These are phyloP conservation scores for Halcyon chelicuti DNA, from an alignment of 2,797 vertebrate genomes.

Conservation along the genomic window DNA sequence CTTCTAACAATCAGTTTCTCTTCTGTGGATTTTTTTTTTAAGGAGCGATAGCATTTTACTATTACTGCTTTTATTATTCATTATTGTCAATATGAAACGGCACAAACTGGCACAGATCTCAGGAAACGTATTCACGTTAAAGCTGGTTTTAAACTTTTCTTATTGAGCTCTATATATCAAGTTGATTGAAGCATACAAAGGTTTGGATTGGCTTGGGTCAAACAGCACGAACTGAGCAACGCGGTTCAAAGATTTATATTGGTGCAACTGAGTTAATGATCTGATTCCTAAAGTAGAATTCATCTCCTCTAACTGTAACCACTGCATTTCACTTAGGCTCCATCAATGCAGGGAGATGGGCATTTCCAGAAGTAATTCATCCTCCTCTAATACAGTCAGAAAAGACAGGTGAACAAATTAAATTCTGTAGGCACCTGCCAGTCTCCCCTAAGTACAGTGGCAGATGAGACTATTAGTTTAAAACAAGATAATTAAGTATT, in stretches of 20 bases:
- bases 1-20: not conserved
- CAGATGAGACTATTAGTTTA: not conserved
- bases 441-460: not conserved
- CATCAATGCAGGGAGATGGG: not conserved
- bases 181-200: not conserved
- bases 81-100: not conserved
- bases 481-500: not conserved
- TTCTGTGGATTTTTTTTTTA: not conserved
- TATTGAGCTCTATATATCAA: not conserved
- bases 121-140: not conserved
- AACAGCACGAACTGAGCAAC: not conserved
- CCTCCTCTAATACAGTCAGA: not conserved
- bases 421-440: rapidly evolving
- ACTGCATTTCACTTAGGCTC: not conserved
- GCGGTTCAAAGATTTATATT: not conserved
- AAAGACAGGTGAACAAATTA: not conserved
- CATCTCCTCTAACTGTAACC: not conserved
- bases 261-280: not conserved
- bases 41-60: not conserved
- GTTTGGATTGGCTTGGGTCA: not conserved
- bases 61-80: not conserved
- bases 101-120: not conserved
- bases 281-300: not conserved
- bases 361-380: not conserved
- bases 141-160: not conserved